These are phyloP conservation scores for Agelastica alni DNA, from an alignment of 2,888 invertebrate genomes.

Conservation along the genomic window DNA sequence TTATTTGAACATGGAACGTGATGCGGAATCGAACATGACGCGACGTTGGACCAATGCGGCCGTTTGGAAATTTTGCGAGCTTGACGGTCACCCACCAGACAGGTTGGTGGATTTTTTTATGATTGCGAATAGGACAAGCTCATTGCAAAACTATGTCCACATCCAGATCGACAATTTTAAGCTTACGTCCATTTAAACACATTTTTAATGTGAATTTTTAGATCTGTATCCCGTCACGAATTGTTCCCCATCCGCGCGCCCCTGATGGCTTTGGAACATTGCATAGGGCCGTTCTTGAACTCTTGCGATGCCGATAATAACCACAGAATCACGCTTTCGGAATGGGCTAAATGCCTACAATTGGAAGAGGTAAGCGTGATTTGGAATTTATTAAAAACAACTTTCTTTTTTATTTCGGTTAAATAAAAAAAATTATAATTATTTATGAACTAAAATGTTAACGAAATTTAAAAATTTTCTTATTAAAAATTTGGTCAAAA, in stretches of 20 bases:
- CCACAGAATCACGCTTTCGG: slow-evolving; percentile 86
- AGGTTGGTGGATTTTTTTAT: too few species aligned
- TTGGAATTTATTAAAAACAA: too few species aligned
- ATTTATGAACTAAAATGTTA: too few species aligned
- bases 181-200: too few species aligned
- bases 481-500: too few species aligned
- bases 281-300: slow-evolving; percentile 95
- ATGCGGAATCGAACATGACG: slow-evolving; percentile 84
- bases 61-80: slow-evolving; percentile 98
- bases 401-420: too few species aligned
- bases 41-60: slow-evolving; percentile 90
- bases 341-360: slow-evolving; percentile 90
- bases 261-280: slow-evolving; percentile 93
- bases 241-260: slow-evolving; percentile 95
- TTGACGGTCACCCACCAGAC: slow-evolving; percentile 91
- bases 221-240: slow-evolving; percentile 89
- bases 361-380: slow-evolving; percentile 79
- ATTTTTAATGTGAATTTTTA: slow-evolving; percentile 47
- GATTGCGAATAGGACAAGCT: too few species aligned
- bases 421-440: too few species aligned
- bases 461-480: too few species aligned
- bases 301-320: slow-evolving; percentile 87
- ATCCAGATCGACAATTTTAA: too few species aligned
- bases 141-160: too few species aligned
- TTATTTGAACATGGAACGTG: slow-evolving; percentile 84